A percentile compares a stretch with the other conserved stretches of the same genome.
Evolutionary conservation across 2,797 vertebrate species (phyloP).

Genomic region (Melanotaenia nigrans): DNA sequence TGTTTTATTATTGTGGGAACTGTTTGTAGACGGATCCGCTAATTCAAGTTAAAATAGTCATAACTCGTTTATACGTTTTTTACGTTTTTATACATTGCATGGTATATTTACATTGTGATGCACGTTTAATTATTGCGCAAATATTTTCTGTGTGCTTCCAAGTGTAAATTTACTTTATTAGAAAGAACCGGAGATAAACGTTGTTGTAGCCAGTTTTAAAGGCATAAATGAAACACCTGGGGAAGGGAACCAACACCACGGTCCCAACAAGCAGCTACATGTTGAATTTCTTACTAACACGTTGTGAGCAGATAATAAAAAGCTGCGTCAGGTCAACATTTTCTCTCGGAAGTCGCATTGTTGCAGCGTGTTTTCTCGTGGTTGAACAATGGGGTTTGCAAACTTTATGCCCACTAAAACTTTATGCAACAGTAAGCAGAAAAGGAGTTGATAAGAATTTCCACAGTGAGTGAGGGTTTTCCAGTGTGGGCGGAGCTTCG

Average conservation of each 20-base stretch:
- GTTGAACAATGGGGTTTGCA: not conserved
- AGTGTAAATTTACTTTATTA: not conserved
- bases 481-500: conserved; percentile 45
- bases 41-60: not conserved
- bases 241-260: not conserved
- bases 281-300: not conserved
- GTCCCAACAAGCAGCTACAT: not conserved
- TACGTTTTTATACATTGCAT: no score
- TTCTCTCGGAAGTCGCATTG: not conserved
- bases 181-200: not conserved
- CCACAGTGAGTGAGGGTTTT: conserved; percentile 25
- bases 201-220: no score
- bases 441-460: conserved; percentile 30
- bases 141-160: not conserved
- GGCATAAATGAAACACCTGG: no score
- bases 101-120: not conserved
- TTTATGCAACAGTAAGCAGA: conserved; percentile 15
- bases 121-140: not conserved
- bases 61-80: not conserved
- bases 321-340: not conserved
- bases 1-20: no score
- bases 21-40: no score
- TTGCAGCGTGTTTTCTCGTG: not conserved
- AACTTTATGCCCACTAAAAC: not conserved
- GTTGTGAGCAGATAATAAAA: not conserved